Base-by-base conservation (phyloP, 1,140 invertebrate species). In the Ericerus pela region DNA sequence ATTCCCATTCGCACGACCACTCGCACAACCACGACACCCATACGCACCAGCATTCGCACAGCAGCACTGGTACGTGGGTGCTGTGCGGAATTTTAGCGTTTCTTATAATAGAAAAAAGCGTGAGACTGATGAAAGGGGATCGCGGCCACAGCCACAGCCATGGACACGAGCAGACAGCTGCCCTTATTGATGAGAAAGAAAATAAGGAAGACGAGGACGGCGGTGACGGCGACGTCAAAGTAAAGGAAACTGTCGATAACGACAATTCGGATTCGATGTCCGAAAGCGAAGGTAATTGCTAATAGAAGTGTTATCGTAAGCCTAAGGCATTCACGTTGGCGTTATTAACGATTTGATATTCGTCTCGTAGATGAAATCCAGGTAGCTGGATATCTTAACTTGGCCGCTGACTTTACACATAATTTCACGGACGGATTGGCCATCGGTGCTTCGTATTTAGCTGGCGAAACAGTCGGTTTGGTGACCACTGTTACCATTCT, bases 401-500 rank as follows among this genome's bases (percentile, higher is more conserved):
- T 97, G 24, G 89, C 84, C 53, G 94, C 93, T 55, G 94, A 97
- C 69, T 94, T 94, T 71, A 80, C 86, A 36, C 94, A 97, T 67
- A 97, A 97, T 70, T 93, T 96, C 64, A 97, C 94, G 29, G 94
- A 97, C 79, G 94, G 93, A 31, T 68, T 97, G 26, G 92, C 93
- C 27, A 96, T 97, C 67, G 92, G 94, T 51, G 92, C 93, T 8
- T 95, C 92, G n/a, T 98, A 85, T 69, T 77, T 96, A 60, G 90
- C 88, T 62, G 91, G 92, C 8, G 76, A 80, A 62, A 81, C 70
- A 63, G 75, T 88, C 61, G 88, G 87, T 12, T 76, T 88, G 38
- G 75, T 96, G 5, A 96, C 94, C 5, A 96, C 92, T 18, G 71
- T 92, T 24, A 96, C 90, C 1, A 95, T 98, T 66, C 74, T 98